Conservation (phyloP, 1,140 invertebrate genomes). For the Caenorhabditis latens region DNA sequence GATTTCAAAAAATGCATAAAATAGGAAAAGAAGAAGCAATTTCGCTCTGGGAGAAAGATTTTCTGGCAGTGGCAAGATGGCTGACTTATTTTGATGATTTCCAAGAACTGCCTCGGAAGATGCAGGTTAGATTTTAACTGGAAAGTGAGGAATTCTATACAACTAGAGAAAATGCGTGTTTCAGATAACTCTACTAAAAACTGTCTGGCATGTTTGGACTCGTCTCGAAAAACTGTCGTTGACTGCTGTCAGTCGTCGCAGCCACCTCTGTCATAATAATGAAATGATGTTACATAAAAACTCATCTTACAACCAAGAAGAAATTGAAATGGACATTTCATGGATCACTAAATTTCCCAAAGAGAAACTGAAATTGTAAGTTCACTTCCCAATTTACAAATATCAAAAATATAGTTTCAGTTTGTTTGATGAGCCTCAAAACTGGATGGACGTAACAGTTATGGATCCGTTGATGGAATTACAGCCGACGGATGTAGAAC, state of each 20-base stretch:
- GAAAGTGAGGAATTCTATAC: neutral
- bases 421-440: neutral
- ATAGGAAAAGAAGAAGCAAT: neutral
- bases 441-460: neutral
- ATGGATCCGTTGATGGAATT: neutral
- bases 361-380: conserved; percentile 1
- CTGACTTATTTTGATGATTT: neutral
- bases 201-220: conserved; percentile 3
- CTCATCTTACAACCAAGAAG: neutral
- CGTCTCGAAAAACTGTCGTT: neutral
- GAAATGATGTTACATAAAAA: neutral
- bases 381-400: neutral
- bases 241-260: neutral
- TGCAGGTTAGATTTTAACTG: neutral
- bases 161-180: neutral
- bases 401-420: neutral
- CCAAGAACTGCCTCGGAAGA: neutral
- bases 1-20: neutral
- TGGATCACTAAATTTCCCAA: neutral
- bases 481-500: neutral
- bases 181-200: neutral
- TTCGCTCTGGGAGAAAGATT: neutral
- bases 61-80: conserved; percentile 5
- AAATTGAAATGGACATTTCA: neutral
- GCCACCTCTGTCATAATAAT: neutral